These are phyloP conservation scores for Forbesichthys papilliferus DNA, from an alignment of 2,113 vertebrate genomes.

Conservation along the genomic window DNA sequence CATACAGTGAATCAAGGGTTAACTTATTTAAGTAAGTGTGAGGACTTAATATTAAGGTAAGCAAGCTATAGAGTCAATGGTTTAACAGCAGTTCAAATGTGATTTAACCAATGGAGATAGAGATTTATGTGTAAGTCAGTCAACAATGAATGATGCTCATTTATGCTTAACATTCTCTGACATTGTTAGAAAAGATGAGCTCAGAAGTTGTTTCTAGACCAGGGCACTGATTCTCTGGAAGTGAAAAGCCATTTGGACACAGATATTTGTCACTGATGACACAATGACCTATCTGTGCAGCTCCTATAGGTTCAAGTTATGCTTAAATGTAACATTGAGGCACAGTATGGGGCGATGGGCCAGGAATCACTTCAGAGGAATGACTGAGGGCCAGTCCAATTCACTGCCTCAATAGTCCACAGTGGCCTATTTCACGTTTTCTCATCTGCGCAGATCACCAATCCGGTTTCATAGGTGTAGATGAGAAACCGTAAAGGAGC, in stretches of 20 bases:
- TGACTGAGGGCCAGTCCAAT: constrained; percentile 58
- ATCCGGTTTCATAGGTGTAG: constrained; percentile 49
- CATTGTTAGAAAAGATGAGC: constrained; percentile 21
- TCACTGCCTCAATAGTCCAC: constrained; percentile 58
- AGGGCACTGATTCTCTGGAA: constrained; percentile 54
- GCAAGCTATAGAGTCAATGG: too few relatives aligned
- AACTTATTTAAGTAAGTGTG: too few relatives aligned
- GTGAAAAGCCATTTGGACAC: constrained; percentile 47
- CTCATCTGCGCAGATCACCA: constrained; percentile 60
- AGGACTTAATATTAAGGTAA: too few relatives aligned
- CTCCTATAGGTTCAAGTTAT: constrained; percentile 39
- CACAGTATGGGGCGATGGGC: constrained; percentile 67
- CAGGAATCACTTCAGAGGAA: constrained; percentile 64
- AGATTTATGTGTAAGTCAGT: constrained; percentile 29
- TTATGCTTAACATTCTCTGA: constrained; percentile 19
- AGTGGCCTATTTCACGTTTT: constrained; percentile 60
- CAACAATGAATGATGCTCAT: neutral
- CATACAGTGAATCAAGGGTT: too few relatives aligned
- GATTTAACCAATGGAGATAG: too few relatives aligned
- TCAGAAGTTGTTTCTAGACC: constrained; percentile 55
- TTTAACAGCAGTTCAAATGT: too few relatives aligned
- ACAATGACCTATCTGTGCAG: constrained; percentile 33
- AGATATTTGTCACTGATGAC: constrained; percentile 33
- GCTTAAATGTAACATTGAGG: constrained; percentile 52
- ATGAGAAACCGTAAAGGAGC: constrained; percentile 70